These are phyloP conservation scores for Philotrypesis tridentata DNA, from an alignment of 1,140 invertebrate genomes.

Conservation along the genomic window DNA sequence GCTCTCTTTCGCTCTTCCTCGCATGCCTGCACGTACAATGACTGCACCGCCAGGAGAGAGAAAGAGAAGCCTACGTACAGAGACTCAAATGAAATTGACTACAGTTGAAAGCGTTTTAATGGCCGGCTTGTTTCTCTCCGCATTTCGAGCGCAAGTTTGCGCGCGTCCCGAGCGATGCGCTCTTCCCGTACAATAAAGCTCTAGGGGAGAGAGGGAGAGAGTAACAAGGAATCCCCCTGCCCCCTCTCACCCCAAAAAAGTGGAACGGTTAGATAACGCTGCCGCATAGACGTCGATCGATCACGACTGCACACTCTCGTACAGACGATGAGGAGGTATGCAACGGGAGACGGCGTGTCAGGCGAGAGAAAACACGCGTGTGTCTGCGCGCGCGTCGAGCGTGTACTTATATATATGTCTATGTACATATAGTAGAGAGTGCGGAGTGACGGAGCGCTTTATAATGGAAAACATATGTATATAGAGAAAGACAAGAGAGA, in stretches of 20 bases:
- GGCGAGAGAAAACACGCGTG: too few species aligned
- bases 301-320: background rate
- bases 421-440: too few species aligned
- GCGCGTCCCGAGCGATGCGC: background rate
- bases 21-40: background rate
- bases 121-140: too few species aligned
- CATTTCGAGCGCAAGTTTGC: background rate
- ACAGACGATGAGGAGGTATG: background rate
- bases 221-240: too few species aligned
- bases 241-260: too few species aligned
- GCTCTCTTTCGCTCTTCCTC: background rate
- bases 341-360: too few species aligned
- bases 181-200: too few species aligned
- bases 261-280: background rate
- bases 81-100: background rate
- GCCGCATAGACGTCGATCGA: background rate
- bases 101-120: constrained; percentile 14
- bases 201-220: too few species aligned
- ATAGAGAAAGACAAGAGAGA: background rate
- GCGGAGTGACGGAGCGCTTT: too few species aligned
- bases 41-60: background rate
- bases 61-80: background rate
- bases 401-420: too few species aligned
- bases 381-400: background rate
- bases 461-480: too few species aligned